Percentiles rank a stretch among this genome's conserved stretches.
Evolutionary conservation across 2,113 vertebrate genomes (phyloP).

Genomic region (Thalassoma bifasciatum): DNA sequence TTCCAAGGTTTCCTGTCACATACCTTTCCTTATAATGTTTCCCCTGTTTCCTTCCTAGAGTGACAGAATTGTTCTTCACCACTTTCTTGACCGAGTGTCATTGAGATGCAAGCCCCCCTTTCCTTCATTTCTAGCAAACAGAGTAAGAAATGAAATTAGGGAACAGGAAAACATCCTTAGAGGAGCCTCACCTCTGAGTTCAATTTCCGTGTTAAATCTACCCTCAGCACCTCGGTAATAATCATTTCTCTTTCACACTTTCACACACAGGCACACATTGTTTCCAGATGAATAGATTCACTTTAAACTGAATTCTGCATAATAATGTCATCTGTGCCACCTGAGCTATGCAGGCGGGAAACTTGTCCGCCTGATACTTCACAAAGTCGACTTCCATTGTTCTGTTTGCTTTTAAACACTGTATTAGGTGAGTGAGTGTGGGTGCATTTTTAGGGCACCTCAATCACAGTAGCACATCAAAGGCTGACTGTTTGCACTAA

Average conservation of each 20-base stretch:
- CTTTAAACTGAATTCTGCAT: slow-evolving; percentile 19
- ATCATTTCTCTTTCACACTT: slow-evolving; percentile 7
- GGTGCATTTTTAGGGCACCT: background rate
- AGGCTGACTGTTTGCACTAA: background rate
- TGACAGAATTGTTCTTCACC: slow-evolving; percentile 28
- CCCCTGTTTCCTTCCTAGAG: background rate
- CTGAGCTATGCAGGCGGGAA: slow-evolving; percentile 14
- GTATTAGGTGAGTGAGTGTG: background rate
- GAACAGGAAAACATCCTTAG: slow-evolving; percentile 32
- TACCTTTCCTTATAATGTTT: background rate
- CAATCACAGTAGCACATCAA: background rate
- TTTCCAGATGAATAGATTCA: slow-evolving; percentile 30
- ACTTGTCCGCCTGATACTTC: background rate
- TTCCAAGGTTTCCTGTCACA: background rate
- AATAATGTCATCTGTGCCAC: slow-evolving; percentile 22
- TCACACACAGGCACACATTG: background rate
- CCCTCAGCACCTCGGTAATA: slow-evolving; percentile 23
- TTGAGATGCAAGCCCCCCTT: slow-evolving; percentile 27
- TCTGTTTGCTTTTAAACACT: background rate
- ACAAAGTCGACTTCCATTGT: slow-evolving; percentile 4
- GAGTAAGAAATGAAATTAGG: slow-evolving; percentile 53
- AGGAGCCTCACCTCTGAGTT: slow-evolving; percentile 45
- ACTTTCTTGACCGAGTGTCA: slow-evolving; percentile 29
- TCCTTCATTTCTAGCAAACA: background rate
- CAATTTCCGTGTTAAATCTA: slow-evolving; percentile 51